Conservation (phyloP, 2,113 vertebrate species). For the Tetraodon nigroviridis region DNA sequence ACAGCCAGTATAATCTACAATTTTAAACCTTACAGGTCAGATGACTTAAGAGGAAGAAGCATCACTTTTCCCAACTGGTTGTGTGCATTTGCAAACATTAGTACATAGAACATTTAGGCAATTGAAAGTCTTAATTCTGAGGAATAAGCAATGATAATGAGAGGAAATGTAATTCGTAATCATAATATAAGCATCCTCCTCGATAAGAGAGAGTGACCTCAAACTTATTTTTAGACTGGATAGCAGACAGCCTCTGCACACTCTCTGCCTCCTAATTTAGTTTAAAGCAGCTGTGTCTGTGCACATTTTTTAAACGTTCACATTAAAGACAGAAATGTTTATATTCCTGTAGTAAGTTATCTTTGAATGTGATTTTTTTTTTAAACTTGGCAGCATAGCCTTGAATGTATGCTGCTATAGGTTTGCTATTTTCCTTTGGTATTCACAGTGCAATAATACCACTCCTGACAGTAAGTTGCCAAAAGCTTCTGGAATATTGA, state of each 20-base stretch:
- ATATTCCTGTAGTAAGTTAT: background rate
- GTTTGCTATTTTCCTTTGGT: conserved; percentile 52
- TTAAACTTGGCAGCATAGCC: conserved; percentile 24
- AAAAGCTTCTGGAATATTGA: conserved; percentile 44
- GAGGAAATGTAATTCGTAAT: too few relatives aligned
- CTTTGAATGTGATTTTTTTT: conserved; percentile 23
- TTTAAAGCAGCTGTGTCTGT: background rate
- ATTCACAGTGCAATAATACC: conserved; percentile 34
- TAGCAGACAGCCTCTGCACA: background rate
- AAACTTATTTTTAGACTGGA: background rate
- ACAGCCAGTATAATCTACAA: background rate
- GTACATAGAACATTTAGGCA: too few relatives aligned
- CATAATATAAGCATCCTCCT: too few relatives aligned
- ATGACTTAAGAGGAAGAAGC: too few relatives aligned
- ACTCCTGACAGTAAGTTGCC: conserved; percentile 45
- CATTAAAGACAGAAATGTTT: conserved; percentile 13
- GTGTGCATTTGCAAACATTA: too few relatives aligned
- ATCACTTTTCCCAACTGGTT: too few relatives aligned
- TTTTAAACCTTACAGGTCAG: too few relatives aligned
- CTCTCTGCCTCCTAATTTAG: conserved; percentile 8
- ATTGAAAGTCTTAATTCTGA: too few relatives aligned
- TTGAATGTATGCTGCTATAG: conserved; percentile 36
- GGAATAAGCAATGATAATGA: too few relatives aligned
- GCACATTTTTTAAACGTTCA: conserved; percentile 7
- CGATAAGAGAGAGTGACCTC: background rate